These are phyloP conservation scores for Barypeithes pellucidus DNA, from an alignment of 2,888 invertebrate genomes.

Conservation along the genomic window DNA sequence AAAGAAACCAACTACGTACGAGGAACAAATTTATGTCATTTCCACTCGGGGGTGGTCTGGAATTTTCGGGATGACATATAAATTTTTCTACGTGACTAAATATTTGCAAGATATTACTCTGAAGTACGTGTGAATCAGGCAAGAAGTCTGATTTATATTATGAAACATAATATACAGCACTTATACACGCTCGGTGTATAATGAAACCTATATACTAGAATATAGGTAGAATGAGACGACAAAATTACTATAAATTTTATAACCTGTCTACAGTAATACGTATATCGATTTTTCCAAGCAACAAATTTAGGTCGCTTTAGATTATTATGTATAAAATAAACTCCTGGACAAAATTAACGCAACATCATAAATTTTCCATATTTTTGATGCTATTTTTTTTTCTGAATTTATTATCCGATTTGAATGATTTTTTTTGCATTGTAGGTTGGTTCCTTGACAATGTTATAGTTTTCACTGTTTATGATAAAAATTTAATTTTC, in stretches of 20 bases:
- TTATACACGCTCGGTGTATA: background rate
- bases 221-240: background rate
- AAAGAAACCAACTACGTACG: slow-evolving; percentile 11
- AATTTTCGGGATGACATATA: slow-evolving; percentile 20
- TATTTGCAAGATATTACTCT: slow-evolving; percentile 19
- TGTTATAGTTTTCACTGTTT: no score
- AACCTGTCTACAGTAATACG: no score
- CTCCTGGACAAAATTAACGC: no score
- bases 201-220: background rate
- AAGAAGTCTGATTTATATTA: slow-evolving; percentile 11
- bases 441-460: no score
- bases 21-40: slow-evolving; percentile 31
- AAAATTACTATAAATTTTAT: background rate
- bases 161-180: background rate
- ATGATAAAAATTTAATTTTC: no score
- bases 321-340: no score
- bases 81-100: slow-evolving; percentile 38
- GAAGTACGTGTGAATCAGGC: slow-evolving; percentile 1
- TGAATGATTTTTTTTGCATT: no score
- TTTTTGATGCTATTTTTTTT: no score
- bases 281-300: background rate
- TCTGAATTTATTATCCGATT: no score
- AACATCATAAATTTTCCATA: no score
- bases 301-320: background rate
- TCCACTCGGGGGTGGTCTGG: slow-evolving; percentile 12